These are phyloP conservation scores for Halesus radiatus DNA, from an alignment of 1,140 invertebrate genomes.

Conservation along the genomic window DNA sequence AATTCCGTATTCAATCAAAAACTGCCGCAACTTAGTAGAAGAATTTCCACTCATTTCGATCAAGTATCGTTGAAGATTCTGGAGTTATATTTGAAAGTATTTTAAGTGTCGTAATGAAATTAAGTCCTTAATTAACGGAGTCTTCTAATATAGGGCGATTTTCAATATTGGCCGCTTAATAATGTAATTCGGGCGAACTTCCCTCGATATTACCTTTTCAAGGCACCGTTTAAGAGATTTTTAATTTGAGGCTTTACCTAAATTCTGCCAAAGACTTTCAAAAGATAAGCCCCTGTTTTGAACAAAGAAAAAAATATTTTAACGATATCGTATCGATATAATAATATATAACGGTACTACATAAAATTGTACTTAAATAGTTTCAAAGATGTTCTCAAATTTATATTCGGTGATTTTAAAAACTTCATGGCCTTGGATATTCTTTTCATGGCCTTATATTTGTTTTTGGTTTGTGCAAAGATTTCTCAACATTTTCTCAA, in stretches of 20 bases:
- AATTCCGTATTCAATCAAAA: background rate
- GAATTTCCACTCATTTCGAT: conserved; percentile 7
- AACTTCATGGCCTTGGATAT: too few species aligned
- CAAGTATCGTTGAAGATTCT: background rate
- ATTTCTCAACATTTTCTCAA: too few species aligned
- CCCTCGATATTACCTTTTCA: background rate
- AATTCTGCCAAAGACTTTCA: background rate
- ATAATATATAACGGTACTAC: too few species aligned
- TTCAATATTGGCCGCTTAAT: conserved; percentile 27
- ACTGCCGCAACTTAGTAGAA: background rate
- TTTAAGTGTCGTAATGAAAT: conserved; percentile 27
- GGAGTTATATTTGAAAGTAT: conserved; percentile 16
- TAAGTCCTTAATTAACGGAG: conserved; percentile 22
- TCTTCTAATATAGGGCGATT: conserved; percentile 7
- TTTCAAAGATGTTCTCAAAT: too few species aligned
- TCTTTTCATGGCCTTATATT: too few species aligned
- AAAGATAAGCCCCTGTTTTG: conserved; percentile 3
- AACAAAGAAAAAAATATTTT: background rate
- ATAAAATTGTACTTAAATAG: too few species aligned
- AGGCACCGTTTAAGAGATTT: conserved; percentile 4
- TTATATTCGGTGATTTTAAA: too few species aligned
- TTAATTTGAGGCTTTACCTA: conserved; percentile 21
- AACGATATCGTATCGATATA: too few species aligned
- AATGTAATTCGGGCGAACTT: conserved; percentile 12
- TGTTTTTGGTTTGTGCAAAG: too few species aligned